Conservation (phyloP, 2,113 vertebrate genomes). For the Sinocyclocheilus anshuiensis region DNA sequence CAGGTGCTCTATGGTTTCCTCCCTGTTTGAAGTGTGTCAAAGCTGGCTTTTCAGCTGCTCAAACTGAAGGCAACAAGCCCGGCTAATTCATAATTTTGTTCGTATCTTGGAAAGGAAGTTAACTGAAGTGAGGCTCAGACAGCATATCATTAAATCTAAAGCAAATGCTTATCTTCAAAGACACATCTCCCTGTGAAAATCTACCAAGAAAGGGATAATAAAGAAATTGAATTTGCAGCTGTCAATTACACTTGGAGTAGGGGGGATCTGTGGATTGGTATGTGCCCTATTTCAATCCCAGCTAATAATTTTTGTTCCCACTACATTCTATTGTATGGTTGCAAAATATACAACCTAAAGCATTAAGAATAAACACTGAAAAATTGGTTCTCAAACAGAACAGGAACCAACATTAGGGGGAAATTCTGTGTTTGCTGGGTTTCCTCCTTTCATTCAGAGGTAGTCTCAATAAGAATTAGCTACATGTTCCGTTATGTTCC, state of each 20-base stretch:
- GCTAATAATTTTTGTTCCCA: neutral
- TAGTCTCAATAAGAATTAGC: too few species aligned
- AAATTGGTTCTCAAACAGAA: too few species aligned
- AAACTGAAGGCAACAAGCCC: slow-evolving; percentile 29
- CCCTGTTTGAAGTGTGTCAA: slow-evolving; percentile 44
- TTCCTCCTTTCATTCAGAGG: too few species aligned
- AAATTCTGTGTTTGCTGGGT: too few species aligned
- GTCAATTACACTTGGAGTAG: slow-evolving; percentile 34
- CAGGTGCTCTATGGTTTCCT: slow-evolving; percentile 48
- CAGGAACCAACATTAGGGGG: too few species aligned
- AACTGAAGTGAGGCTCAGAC: slow-evolving; percentile 53
- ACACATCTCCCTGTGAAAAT: slow-evolving; percentile 41
- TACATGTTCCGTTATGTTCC: too few species aligned
- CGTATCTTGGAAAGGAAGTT: slow-evolving; percentile 54
- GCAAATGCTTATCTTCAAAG: slow-evolving; percentile 56
- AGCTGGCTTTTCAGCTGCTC: slow-evolving; percentile 30
- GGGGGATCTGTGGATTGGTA: neutral
- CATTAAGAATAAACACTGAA: too few species aligned
- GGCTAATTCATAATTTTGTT: slow-evolving; percentile 59
- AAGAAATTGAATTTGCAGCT: slow-evolving; percentile 43
- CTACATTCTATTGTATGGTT: too few species aligned
- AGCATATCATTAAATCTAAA: slow-evolving; percentile 54
- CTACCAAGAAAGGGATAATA: slow-evolving; percentile 36
- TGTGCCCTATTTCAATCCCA: neutral
- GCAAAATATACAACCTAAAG: too few species aligned